A percentile compares a stretch with the other conserved stretches of the same genome.
phyloP scores from a whole-genome alignment of 2,888 invertebrate genomes.

The Campaea margaritaria region DNA sequence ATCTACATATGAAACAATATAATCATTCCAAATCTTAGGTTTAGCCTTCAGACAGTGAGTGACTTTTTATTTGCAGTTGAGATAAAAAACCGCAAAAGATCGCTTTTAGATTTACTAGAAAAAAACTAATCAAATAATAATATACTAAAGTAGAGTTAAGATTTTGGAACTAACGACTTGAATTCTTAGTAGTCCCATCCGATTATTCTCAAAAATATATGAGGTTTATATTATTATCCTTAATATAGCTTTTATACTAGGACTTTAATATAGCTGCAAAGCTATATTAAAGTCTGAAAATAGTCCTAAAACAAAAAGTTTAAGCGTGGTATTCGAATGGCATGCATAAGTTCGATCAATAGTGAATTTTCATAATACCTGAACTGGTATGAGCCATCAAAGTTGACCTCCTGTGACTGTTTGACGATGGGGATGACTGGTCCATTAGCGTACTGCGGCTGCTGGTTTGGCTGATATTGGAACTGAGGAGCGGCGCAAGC shows the following conservation, averaged over 20 bases:
- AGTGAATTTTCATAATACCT: slow-evolving; percentile 70
- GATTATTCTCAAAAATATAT: no score
- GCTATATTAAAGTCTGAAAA: no score
- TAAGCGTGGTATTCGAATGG: no score
- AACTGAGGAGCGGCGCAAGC: slow-evolving; percentile 71
- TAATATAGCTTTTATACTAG: no score
- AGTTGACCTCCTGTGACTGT: slow-evolving; percentile 82
- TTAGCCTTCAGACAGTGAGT: not conserved
- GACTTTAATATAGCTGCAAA: no score
- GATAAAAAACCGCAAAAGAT: not conserved
- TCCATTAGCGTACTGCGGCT: slow-evolving; percentile 55
- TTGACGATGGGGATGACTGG: slow-evolving; percentile 86
- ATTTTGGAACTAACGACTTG: no score
- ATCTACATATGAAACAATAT: slow-evolving; percentile 16
- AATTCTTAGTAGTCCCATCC: no score
- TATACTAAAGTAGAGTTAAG: no score
- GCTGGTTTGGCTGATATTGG: slow-evolving; percentile 37
- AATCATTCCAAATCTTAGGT: slow-evolving; percentile 8
- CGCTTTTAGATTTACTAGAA: not conserved
- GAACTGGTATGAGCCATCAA: slow-evolving; percentile 86
- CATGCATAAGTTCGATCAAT: not conserved
- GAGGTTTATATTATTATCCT: no score
- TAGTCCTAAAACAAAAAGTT: no score
- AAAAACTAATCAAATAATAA: not conserved
- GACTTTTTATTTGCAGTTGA: not conserved